Evolutionary conservation across 2,113 vertebrate genomes (phyloP), one percentile per base, ranked within the genome.

Genomic region (Microtus pennsylvanicus): DNA sequence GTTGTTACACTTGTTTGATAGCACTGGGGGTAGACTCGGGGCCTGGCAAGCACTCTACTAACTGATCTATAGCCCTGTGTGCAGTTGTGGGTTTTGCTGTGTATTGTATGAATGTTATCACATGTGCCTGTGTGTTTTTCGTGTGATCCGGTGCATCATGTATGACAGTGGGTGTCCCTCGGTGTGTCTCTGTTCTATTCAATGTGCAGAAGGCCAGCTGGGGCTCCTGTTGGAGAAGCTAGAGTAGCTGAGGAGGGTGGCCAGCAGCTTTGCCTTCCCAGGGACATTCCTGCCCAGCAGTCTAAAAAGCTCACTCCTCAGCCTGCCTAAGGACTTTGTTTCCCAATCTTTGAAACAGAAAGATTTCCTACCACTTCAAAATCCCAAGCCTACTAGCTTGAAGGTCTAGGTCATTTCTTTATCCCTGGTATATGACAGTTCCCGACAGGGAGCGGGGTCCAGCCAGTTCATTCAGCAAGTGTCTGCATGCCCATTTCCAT

Each of bases 311-410:
- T 88, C 67, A 22, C 47, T 78, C 85, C 94, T 95, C n/a, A 28
- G 58, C 47, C 91, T 81, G 2, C 45, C 26, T n/a, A n/a, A 86
- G 69, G 14, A 9, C 75, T 93, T 85, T 87, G 82, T 82, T 45
- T 87, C 89, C 17, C 67, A 89, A 65, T 33, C n/a, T 85, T 91
- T 83, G 82, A 94, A 93, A 45, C 47, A 72, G 52, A 38, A 85
- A 45, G 69, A n/a, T 89, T 82, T 86, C 50, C 87, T 81, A 28
- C 69, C 24, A 38, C 28, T 90, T 78, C 38, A 17, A 33, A 95
- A 28, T 69, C 11, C 30, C 21, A 22, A 30, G 75, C 50, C 26
- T 58, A 12, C 21, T 5, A 9, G 33, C 24, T 30, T 1, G 30
- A 17, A 55, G 78, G 5, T 42, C 75, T 22, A 5, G 19, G 19